A percentile compares a stretch with the other conserved stretches of the same genome.
Evolutionary conservation across 2,888 invertebrate genomes (phyloP).

Genomic region (Galerucella pusilla): DNA sequence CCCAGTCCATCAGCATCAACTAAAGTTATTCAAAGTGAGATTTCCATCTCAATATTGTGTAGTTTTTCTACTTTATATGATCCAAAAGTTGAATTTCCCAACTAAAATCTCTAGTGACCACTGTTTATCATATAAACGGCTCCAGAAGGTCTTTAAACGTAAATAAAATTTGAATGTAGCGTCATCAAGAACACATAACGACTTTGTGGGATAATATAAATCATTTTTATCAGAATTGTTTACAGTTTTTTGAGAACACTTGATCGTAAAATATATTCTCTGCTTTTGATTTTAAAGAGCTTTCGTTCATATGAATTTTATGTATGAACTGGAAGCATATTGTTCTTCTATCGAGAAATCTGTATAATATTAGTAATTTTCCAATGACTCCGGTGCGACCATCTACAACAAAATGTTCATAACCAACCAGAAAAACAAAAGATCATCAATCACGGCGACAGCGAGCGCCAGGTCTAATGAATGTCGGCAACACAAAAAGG

Average conservation of each 20-base stretch:
- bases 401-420: slow-evolving; percentile 43
- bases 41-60: no score
- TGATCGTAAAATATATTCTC: not conserved
- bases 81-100: no score
- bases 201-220: slow-evolving; percentile 13
- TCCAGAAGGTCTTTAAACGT: not conserved
- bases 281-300: not conserved
- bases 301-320: not conserved
- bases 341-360: no score
- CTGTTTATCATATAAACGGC: slow-evolving; percentile 1
- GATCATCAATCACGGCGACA: slow-evolving; percentile 57
- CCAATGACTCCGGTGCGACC: slow-evolving; percentile 3
- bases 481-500: slow-evolving; percentile 55
- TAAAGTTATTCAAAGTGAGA: no score
- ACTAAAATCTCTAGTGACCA: slow-evolving; percentile 6
- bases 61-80: no score
- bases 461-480: slow-evolving; percentile 57
- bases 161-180: slow-evolving; percentile 23
- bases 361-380: slow-evolving; percentile 32
- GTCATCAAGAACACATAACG: slow-evolving; percentile 21
- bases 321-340: not conserved
- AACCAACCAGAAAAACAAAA: slow-evolving; percentile 52
- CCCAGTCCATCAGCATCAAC: no score
- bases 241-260: not conserved
- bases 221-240: slow-evolving; percentile 24